A percentile compares a stretch with the other conserved stretches of the same genome.
These are phyloP conservation scores for Coptotermes formosanus DNA, from an alignment of 1,140 invertebrate species.

Conservation along the genomic window DNA sequence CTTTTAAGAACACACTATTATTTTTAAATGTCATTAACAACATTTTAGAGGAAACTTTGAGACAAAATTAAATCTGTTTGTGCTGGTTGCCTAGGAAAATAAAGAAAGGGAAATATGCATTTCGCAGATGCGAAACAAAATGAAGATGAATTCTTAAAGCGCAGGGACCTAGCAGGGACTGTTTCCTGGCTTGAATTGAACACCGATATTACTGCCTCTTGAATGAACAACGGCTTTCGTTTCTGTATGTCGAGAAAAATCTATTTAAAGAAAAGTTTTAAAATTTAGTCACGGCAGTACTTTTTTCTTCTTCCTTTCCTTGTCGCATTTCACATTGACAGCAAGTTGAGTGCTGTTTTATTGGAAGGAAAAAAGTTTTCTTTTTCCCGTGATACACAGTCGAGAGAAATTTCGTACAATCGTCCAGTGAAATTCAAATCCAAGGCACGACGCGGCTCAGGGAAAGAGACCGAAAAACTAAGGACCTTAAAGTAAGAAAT, in stretches of 20 bases:
- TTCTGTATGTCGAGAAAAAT: background rate
- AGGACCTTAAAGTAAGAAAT: background rate
- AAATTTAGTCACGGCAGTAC: constrained; percentile 6
- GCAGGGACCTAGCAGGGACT: background rate
- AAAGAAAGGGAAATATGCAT: no score
- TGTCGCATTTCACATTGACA: constrained; percentile 7
- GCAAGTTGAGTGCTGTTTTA: constrained; percentile 10
- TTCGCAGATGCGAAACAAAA: background rate
- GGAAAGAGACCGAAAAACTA: background rate
- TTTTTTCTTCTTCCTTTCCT: background rate
- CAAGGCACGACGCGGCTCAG: background rate
- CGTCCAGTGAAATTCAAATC: background rate
- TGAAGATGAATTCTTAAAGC: background rate
- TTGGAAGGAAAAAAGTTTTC: constrained; percentile 16
- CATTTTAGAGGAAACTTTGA: no score
- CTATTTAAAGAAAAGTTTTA: constrained; percentile 18
- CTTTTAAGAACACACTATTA: no score
- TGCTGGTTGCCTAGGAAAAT: no score
- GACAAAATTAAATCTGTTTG: no score
- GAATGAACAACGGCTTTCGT: background rate
- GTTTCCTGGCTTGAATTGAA: background rate
- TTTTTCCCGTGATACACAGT: background rate
- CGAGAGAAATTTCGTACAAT: background rate
- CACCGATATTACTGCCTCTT: background rate
- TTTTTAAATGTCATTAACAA: no score